Evolutionary conservation across 53 echinoderm and acorn worm genomes (phyloP), one percentile per base, ranked within the genome.

Genomic region (Luidia sarsii): DNA sequence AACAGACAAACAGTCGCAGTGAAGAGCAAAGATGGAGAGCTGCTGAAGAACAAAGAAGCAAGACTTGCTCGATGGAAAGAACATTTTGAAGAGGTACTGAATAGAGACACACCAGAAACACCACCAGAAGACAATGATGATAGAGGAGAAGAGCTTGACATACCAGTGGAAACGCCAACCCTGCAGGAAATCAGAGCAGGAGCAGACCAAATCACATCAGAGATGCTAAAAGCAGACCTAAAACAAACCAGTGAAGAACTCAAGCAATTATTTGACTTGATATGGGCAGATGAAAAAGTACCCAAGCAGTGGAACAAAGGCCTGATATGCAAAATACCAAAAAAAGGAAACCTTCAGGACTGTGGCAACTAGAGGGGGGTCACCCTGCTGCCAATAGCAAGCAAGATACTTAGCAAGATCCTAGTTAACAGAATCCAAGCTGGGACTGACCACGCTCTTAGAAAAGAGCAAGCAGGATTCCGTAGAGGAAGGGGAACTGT

Each of bases 391-490:
- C 57, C 61, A 16, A 16, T 61, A 2, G 57, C 35, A 3, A 60
- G 79, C 38, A 79, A 79, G 22, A 5, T 60, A 2, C 24, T 79
- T n/a, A 19, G 61, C 21, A 79, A 24, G 38, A 31, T 79, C 11
- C 1, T 69, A 43, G 19, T 69, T 3, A 46, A 69, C 3, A 27
- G 33, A n/a, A 35, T 22, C 2, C 22, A 66, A 2, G 28, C 4
- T 2, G 66, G 23, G 7, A 53, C 50, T 15, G 70, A 75, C 28
- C 11, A 37, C 13, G 31, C 38, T 21, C 85, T 85, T 7, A 7
- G 83, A 59, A 33, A 73, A 29, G 83, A 83, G 39, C 65, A 70
- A 57, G 59, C 70, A 4, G 48, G 73, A 4, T 84, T 84, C 46
- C 25, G 85, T 49, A 46, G 24, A 39, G 74, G 50, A 46, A 74